phyloP scores from a whole-genome alignment of 1,140 invertebrate species.

The Oryzaephilus surinamensis region DNA sequence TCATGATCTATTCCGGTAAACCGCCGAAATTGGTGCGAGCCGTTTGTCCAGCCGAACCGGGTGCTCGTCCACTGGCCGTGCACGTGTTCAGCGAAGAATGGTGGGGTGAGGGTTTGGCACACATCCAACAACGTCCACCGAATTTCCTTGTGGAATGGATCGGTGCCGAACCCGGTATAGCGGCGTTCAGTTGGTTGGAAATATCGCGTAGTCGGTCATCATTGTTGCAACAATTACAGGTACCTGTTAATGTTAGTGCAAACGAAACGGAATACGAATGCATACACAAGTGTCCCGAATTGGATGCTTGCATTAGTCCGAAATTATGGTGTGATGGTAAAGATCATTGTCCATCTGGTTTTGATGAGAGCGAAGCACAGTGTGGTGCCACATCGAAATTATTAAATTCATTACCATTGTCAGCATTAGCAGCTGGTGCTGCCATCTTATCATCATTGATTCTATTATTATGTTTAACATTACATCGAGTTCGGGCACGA shows the following conservation, averaged over 20 bases:
- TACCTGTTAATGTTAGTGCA: conserved; percentile 37
- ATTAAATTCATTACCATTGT: conserved; percentile 36
- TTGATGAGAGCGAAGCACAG: conserved; percentile 64
- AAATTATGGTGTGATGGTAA: conserved; percentile 80
- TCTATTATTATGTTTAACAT: conserved; percentile 40
- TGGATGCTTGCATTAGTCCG: conserved; percentile 78
- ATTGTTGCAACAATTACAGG: conserved; percentile 49
- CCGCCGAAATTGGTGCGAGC: conserved; percentile 55
- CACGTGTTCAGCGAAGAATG: conserved; percentile 67
- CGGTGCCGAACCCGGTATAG: conserved; percentile 53
- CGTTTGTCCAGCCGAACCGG: conserved; percentile 60
- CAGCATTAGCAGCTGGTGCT: conserved; percentile 44
- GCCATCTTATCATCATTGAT: conserved; percentile 44
- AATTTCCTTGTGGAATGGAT: conserved; percentile 63
- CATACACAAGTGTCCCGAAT: conserved; percentile 69
- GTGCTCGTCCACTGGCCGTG: conserved; percentile 52
- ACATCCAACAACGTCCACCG: conserved; percentile 39
- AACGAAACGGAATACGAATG: conserved; percentile 54
- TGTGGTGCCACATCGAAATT: conserved; percentile 46
- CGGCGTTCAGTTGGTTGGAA: conserved; percentile 60
- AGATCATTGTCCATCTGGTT: conserved; percentile 73
- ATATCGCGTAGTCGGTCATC: conserved; percentile 55
- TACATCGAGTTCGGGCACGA: conserved; percentile 30
- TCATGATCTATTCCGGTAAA: conserved; percentile 52
- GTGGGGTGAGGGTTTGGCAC: conserved; percentile 37